Evolutionary conservation across 2,888 invertebrate genomes (phyloP).

Genomic region (Drosophila infuscata): DNA sequence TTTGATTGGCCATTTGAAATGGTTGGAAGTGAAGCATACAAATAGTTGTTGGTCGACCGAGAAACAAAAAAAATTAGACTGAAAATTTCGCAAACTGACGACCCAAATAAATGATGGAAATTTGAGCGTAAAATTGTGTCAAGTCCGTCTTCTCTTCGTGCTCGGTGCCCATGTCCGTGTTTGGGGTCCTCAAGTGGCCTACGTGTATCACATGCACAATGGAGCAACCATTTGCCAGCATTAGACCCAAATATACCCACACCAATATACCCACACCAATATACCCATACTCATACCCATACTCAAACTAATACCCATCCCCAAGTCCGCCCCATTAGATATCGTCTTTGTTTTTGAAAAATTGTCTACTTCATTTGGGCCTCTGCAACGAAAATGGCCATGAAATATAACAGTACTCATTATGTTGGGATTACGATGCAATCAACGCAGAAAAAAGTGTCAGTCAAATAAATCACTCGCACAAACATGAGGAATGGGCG

Average conservation of each 20-base stretch:
- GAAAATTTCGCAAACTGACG: constrained; percentile 47
- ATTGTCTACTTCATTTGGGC: constrained; percentile 78
- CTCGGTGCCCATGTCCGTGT: constrained; percentile 31
- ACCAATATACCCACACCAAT: background rate
- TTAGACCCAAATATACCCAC: background rate
- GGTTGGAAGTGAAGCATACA: constrained; percentile 34
- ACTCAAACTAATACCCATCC: background rate
- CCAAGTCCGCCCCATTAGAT: constrained; percentile 33
- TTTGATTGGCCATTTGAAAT: constrained; percentile 27
- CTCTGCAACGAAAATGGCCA: constrained; percentile 66
- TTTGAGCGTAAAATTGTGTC: constrained; percentile 55
- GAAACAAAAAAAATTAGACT: constrained; percentile 12
- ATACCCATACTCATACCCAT: background rate
- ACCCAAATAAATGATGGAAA: constrained; percentile 72
- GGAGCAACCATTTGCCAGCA: constrained; percentile 19
- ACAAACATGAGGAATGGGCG: constrained; percentile 67
- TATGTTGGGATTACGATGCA: constrained; percentile 83
- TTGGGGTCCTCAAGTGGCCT: constrained; percentile 68
- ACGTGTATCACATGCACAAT: constrained; percentile 78
- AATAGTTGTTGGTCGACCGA: constrained; percentile 22
- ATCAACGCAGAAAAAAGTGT: constrained; percentile 83
- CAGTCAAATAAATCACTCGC: constrained; percentile 82
- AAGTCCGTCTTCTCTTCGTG: constrained; percentile 7
- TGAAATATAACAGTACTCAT: constrained; percentile 83
- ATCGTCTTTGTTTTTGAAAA: constrained; percentile 77